These are phyloP conservation scores for Chauna torquata DNA, from an alignment of 2,113 vertebrate species.

Conservation along the genomic window DNA sequence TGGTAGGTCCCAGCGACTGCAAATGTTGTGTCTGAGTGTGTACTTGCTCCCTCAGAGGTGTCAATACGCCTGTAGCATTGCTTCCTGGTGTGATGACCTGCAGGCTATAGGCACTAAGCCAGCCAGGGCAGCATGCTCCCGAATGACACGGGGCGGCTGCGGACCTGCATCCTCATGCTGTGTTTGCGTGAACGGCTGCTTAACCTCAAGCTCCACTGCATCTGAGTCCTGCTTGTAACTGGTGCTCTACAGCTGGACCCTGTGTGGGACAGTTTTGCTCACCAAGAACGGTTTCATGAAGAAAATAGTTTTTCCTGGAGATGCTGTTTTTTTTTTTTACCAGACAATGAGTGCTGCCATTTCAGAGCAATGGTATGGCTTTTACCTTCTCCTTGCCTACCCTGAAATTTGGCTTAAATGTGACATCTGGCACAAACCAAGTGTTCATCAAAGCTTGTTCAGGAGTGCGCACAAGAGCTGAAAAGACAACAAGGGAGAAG, in stretches of 20 bases:
- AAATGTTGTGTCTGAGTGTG: not conserved
- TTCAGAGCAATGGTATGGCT: not conserved
- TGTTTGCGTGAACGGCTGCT: not conserved
- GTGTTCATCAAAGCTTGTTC: not conserved
- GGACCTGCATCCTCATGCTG: fast-evolving
- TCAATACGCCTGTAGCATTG: not conserved
- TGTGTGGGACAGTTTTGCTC: not conserved
- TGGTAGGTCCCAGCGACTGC: not conserved
- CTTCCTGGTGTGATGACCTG: not conserved
- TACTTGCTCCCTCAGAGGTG: not conserved
- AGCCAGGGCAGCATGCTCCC: not conserved
- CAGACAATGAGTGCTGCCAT: fast-evolving
- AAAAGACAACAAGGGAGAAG: not conserved
- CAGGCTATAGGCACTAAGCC: no score
- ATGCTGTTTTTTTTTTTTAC: not conserved
- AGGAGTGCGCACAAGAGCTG: not conserved
- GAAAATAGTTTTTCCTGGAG: not conserved
- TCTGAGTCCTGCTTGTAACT: not conserved
- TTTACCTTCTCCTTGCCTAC: not conserved
- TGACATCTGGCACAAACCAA: not conserved
- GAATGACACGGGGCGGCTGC: fast-evolving
- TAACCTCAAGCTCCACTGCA: not conserved
- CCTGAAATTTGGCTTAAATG: not conserved
- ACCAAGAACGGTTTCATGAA: not conserved
- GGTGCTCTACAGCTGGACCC: not conserved